Conservation (phyloP, 1,140 invertebrate genomes). For the Aphis craccivora region DNA sequence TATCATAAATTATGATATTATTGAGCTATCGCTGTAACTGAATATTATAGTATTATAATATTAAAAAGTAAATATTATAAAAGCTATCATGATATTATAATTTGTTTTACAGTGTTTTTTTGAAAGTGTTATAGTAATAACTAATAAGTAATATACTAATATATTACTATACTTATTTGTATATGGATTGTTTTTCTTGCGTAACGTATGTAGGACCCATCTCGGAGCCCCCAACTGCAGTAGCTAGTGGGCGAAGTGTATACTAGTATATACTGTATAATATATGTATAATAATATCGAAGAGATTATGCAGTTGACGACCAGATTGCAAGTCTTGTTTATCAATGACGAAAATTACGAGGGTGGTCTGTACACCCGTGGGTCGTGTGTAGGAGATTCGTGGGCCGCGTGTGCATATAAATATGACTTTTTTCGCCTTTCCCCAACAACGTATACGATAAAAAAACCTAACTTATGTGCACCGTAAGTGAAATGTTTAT, state of each 20-base stretch:
- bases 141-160: neutral
- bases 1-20: neutral
- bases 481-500: slow-evolving; percentile 50
- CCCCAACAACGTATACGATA: slow-evolving; percentile 40
- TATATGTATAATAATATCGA: neutral
- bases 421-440: slow-evolving; percentile 40
- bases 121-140: neutral
- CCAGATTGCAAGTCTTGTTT: slow-evolving; percentile 40
- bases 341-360: slow-evolving; percentile 44
- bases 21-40: neutral
- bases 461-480: neutral
- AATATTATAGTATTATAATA: neutral
- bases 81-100: neutral
- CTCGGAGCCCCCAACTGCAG: neutral
- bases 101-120: neutral
- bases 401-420: neutral
- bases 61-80: no score
- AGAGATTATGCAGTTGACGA: slow-evolving; percentile 10
- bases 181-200: neutral
- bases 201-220: neutral
- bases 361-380: slow-evolving; percentile 13
- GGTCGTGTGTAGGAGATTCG: slow-evolving; percentile 9
- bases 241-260: neutral
- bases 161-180: neutral
- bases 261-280: no score